Conservation (phyloP, 1,140 invertebrate genomes). For the Bombus waltoni region DNA sequence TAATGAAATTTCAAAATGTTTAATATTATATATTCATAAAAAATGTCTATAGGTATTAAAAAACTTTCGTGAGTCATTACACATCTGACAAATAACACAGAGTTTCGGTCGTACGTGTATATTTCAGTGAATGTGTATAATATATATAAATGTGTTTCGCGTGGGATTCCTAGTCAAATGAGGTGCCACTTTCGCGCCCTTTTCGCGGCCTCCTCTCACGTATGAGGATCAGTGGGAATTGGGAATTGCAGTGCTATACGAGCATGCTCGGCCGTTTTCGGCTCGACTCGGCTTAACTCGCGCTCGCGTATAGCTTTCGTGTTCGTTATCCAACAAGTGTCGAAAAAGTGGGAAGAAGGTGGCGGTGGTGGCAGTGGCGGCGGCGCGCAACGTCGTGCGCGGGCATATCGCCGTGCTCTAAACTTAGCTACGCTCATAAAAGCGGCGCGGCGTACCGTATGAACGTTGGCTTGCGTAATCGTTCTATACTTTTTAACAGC, state of each 20-base stretch:
- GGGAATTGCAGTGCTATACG: background rate
- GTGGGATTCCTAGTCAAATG: background rate
- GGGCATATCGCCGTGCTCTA: slow-evolving; percentile 65
- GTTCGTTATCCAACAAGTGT: slow-evolving; percentile 73
- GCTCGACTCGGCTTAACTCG: background rate
- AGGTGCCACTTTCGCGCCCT: slow-evolving; percentile 18
- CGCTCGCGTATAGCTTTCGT: slow-evolving; percentile 34
- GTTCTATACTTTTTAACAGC: slow-evolving; percentile 66
- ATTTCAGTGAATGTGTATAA: background rate
- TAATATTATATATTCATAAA: too few relatives aligned
- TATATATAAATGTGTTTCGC: too few relatives aligned
- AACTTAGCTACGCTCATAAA: slow-evolving; percentile 73
- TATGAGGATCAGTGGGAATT: background rate
- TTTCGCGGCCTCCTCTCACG: background rate
- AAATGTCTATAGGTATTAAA: too few relatives aligned
- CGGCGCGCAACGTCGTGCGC: slow-evolving; percentile 42
- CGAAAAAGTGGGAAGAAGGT: slow-evolving; percentile 52
- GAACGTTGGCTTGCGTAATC: slow-evolving; percentile 74
- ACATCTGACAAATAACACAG: too few relatives aligned
- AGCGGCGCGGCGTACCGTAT: slow-evolving; percentile 60
- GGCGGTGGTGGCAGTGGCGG: background rate
- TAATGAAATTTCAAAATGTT: too few relatives aligned
- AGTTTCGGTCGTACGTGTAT: background rate
- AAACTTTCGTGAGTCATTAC: too few relatives aligned
- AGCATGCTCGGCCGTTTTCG: slow-evolving; percentile 18